Base-by-base conservation (phyloP, 2,113 vertebrate species). In the Phalacrocorax pelagicus region DNA sequence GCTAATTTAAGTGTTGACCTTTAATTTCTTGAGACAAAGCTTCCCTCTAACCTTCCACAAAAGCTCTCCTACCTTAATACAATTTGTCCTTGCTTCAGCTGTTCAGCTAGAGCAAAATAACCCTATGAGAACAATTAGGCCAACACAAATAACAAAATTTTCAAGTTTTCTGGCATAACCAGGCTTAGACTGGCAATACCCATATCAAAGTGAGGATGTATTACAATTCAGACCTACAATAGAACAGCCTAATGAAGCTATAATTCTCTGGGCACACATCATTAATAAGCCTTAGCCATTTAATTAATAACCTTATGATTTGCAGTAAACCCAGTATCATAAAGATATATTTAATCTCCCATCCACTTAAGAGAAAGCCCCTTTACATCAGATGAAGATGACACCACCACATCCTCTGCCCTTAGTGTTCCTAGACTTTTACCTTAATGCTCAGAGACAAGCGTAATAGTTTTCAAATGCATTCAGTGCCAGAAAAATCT, bases 261-360 rank as follows among this genome's bases (percentile, higher is more conserved):
- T 63, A 95, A 86, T 59, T 93, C 73, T 86, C 4, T 59, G 44
- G 30, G 52, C 72, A 91, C 80, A 75, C 40, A 92, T 79, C 65
- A 94, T 93, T 94, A 94, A 79, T 90, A 94, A 91, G 47, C 14
- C 55, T 75, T 83, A 44, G 52, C 7, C 47, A 55, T 74, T 92
- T 95, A 86, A 89, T 93, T 93, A 90, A 88, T 93, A 92, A 90
- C 42, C 63, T 95, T 58, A 92, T 46, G 63, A 92, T 88, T n/a
- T 95, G 70, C 87, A 88, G 22, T 66, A 90, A 86, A 66, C 11
- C 27, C 52, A 85, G 15, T 57, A 67, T 52, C 70, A 83, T 77
- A 86, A 86, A 92, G 36, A 36, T 10, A 27, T 15, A 58, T 92
- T 94, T 94, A 79, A 78, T 82, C 42, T 85, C 87, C 62, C 24